phyloP scores from a whole-genome alignment of 2,113 vertebrate species.

The Epinephelus fuscoguttatus region DNA sequence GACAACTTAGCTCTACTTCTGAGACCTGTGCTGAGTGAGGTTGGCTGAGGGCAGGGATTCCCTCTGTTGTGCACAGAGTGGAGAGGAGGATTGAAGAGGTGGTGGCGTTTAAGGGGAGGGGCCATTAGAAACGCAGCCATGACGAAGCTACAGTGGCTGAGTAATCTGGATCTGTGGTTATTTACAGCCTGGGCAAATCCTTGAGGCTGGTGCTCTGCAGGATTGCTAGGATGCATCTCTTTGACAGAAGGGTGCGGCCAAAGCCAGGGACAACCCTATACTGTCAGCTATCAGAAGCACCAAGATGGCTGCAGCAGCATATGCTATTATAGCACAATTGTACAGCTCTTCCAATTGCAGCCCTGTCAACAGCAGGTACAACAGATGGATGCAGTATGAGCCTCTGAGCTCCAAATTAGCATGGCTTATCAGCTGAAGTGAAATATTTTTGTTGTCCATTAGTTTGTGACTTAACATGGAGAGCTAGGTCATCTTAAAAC shows the following conservation, averaged over 20 bases:
- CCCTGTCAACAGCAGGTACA: constrained; percentile 47
- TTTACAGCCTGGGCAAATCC: constrained; percentile 79
- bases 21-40: background rate
- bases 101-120: background rate
- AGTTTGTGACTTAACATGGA: constrained; percentile 14
- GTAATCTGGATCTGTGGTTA: constrained; percentile 83
- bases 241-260: constrained; percentile 6
- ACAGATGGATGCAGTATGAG: constrained; percentile 59
- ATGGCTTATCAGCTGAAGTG: constrained; percentile 59
- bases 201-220: constrained; percentile 30
- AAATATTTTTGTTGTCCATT: background rate
- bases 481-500: background rate
- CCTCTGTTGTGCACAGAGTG: constrained; percentile 32
- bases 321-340: background rate
- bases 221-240: constrained; percentile 14
- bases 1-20: background rate
- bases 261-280: background rate
- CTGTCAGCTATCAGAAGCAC: background rate
- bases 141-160: constrained; percentile 59
- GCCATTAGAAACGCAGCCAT: constrained; percentile 36
- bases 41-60: constrained; percentile 58
- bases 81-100: constrained; percentile 5
- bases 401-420: constrained; percentile 60
- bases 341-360: background rate
- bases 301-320: background rate